Base-by-base conservation (phyloP, 2,797 vertebrate species). In the Anolis apletophallus region DNA sequence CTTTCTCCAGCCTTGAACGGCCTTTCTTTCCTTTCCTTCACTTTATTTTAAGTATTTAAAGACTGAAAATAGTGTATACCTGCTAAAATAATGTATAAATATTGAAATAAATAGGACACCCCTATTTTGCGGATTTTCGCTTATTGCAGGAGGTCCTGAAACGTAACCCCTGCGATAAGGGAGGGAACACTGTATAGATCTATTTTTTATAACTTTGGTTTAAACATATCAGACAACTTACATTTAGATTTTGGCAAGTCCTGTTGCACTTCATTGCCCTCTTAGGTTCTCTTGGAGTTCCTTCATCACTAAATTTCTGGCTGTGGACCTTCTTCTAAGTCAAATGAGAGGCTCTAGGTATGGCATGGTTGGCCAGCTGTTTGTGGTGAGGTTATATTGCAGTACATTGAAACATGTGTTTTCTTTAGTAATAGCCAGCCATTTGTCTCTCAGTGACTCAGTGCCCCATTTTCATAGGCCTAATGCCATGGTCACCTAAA, bases 351-450 rank as follows among this genome's bases (percentile, higher is more conserved):
- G 46, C 29, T 75, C 81, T 91, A 87, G 91, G 59, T 67, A 6
- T 0, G 0, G 64, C 83, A 46, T 76, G 88, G 40, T 0, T 0
- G 57, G 90, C 81, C 87, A 90, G 57, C 88, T 90, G 88, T 89
- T 90, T 85, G 87, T 88, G 88, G 90, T 64, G 82, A 88, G 89
- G 64, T 26, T 64, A 84, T 23, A 17, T 86, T 81, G 90, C 34
- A 61, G 68, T 50, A 2, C 1, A 0, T 91, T 93, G 87, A 82
- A 29, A 85, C 83, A 74, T 9, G 1, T 52, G 81, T 34, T 61
- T 64, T 87, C 89, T 59, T 69, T 88, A 85, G 78, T 89, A 85
- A 83, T 68, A 84, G 13, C 50, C 36, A 1, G 0, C 91, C 85
- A 90, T 91, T 91, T 93, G 91, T 83, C 0, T 0, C 10, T 57